Percentiles rank a stretch among this genome's conserved stretches.
Evolutionary conservation across 2,113 vertebrate species (phyloP).

Genomic region (Nycticorax nycticorax): DNA sequence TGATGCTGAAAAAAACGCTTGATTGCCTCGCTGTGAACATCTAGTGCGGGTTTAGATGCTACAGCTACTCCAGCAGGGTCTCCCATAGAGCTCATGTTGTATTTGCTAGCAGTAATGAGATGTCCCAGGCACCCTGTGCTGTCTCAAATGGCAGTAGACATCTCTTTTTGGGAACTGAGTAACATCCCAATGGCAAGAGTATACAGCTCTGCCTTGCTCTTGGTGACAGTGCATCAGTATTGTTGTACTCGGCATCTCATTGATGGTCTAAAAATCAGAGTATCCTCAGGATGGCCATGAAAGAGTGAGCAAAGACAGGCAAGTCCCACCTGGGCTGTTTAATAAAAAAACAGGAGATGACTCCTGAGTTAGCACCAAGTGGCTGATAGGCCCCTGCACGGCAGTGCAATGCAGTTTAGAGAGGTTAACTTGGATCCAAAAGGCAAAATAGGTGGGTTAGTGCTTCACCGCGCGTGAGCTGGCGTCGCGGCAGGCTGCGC

Average conservation of each 20-base stretch:
- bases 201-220: neutral
- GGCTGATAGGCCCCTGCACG: neutral
- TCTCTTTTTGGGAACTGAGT: neutral
- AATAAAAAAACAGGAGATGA: neutral
- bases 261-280: neutral
- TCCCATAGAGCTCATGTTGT: accelerated
- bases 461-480: neutral
- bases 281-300: neutral
- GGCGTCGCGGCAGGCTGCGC: neutral
- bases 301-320: neutral
- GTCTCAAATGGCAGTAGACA: neutral
- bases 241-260: accelerated
- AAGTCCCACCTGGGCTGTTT: neutral
- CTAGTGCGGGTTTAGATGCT: neutral
- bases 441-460: neutral
- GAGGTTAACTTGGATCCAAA: neutral
- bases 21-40: neutral
- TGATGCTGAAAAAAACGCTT: neutral
- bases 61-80: neutral
- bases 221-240: neutral
- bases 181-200: neutral
- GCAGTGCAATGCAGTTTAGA: neutral
- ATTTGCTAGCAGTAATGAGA: neutral
- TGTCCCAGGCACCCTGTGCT: neutral
- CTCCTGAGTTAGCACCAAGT: neutral